Evolutionary conservation across 2,797 vertebrate species (phyloP).

Genomic region (Falco concolor): DNA sequence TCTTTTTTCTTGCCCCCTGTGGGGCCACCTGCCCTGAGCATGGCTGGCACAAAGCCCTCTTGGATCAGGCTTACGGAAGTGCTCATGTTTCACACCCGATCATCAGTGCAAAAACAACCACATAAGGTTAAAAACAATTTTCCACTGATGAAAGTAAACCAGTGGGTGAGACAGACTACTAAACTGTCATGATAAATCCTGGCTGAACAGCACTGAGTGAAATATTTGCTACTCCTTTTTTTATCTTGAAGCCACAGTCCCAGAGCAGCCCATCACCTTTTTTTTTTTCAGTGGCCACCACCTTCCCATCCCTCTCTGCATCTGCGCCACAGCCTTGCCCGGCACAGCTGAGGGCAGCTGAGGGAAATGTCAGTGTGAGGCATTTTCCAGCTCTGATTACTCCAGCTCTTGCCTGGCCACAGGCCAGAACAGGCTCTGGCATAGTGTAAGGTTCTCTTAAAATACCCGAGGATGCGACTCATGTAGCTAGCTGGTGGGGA

Average conservation of each 20-base stretch:
- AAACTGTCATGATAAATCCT: not conserved
- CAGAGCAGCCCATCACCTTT: not conserved
- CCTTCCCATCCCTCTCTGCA: not conserved
- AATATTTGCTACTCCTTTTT: not conserved
- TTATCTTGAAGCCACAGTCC: not conserved
- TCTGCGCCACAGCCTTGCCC: not conserved
- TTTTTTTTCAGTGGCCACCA: not conserved
- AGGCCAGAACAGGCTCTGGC: not conserved
- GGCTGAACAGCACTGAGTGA: not conserved
- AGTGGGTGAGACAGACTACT: not conserved
- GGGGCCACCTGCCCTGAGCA: not conserved
- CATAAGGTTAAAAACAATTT: not conserved
- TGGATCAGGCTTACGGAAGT: not conserved
- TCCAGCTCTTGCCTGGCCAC: not conserved
- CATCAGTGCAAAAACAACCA: not conserved
- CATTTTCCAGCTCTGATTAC: not conserved
- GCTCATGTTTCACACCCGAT: not conserved
- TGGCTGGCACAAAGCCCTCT: not conserved
- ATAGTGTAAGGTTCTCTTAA: not conserved
- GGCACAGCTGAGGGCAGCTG: not conserved
- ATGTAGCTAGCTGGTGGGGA: not conserved
- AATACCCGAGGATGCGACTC: not conserved
- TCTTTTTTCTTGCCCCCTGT: not conserved
- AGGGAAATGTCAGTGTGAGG: not conserved
- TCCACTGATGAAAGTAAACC: not conserved